Base-by-base conservation (phyloP, 1,140 invertebrate genomes). In the Cydia splendana region DNA sequence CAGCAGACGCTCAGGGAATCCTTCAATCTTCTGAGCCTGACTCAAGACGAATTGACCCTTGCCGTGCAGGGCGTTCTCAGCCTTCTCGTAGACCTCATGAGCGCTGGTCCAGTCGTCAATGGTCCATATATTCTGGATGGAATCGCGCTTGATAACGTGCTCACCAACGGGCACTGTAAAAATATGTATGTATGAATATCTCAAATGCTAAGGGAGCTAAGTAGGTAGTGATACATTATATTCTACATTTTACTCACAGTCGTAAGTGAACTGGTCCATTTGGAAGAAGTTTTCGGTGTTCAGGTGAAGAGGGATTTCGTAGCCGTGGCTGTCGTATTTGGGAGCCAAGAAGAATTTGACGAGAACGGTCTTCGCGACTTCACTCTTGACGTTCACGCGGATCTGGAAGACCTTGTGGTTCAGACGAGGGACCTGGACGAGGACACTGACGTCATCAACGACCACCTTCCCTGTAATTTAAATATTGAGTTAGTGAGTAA, bases 341-440 rank as follows among this genome's bases (percentile, higher is more conserved):
- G 96, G 96, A 57, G 95, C 96, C 45, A 97, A 85, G 94, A 95
- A 97, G 45, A 96, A 93, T 20, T 94, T 94, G 2, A 97, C 94
- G 5, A 94, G 84, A 1, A 92, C 90, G 1, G 82, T 87, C 78
- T 88, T 87, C 6, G 86, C 81, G 6, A 79, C 84, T 0, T 88
- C 82, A 48, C 82, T 88, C 67, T 88, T 86, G 2, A 91, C 87
- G n/a, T 87, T 76, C 0, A 91, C 76, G n/a, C 85, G 85, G 5
- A 95, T 94, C 76, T 92, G 94, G 93, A 95, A 96, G n/a, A 94
- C 93, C 78, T 95, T 94, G 93, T 96, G 95, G 87, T 96, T 96
- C 18, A 96, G 86, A 73, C 94, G 93, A 2, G 91, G 86, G 77
- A 93, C 89, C 74, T 94, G 91, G 6, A 93, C 92, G 30, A 91